phyloP scores from a whole-genome alignment of 2,888 invertebrate genomes.

The Andrena camellia region DNA sequence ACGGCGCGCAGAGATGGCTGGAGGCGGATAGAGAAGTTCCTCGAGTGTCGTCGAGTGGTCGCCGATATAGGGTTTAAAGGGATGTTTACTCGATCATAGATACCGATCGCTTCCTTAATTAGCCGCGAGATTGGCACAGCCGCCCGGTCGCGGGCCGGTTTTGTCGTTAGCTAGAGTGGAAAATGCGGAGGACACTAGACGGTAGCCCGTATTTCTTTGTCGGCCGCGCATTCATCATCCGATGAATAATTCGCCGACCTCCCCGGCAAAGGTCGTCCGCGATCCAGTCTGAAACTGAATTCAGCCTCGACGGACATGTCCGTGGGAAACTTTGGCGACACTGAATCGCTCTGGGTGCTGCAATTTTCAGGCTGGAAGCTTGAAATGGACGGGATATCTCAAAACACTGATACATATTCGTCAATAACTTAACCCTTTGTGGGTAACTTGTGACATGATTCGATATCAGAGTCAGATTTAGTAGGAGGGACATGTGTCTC shows the following conservation, averaged over 20 bases:
- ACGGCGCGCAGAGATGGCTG: neutral
- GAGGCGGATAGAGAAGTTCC: neutral
- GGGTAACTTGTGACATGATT: no score
- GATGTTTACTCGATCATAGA: slow-evolving; percentile 57
- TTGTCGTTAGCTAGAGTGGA: slow-evolving; percentile 43
- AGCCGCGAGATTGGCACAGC: slow-evolving; percentile 28
- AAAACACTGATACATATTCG: neutral
- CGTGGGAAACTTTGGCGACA: slow-evolving; percentile 24
- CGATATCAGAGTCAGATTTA: no score
- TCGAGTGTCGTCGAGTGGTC: slow-evolving; percentile 51
- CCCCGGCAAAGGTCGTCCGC: slow-evolving; percentile 28
- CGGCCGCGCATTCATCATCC: slow-evolving; percentile 54
- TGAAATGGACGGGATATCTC: neutral
- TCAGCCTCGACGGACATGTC: slow-evolving; percentile 22
- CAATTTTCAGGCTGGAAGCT: neutral
- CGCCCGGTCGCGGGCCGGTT: neutral
- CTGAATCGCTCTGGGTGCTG: slow-evolving; percentile 25
- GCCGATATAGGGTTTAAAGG: slow-evolving; percentile 21
- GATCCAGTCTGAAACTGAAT: slow-evolving; percentile 15
- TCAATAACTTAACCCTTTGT: neutral
- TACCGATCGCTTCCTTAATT: slow-evolving; percentile 57
- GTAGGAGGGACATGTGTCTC: no score
- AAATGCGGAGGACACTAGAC: slow-evolving; percentile 49
- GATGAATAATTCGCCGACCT: slow-evolving; percentile 58
- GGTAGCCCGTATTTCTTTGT: slow-evolving; percentile 52